phyloP scores from a whole-genome alignment of 2,888 invertebrate species.

The Lasioglossum oenotherae region DNA sequence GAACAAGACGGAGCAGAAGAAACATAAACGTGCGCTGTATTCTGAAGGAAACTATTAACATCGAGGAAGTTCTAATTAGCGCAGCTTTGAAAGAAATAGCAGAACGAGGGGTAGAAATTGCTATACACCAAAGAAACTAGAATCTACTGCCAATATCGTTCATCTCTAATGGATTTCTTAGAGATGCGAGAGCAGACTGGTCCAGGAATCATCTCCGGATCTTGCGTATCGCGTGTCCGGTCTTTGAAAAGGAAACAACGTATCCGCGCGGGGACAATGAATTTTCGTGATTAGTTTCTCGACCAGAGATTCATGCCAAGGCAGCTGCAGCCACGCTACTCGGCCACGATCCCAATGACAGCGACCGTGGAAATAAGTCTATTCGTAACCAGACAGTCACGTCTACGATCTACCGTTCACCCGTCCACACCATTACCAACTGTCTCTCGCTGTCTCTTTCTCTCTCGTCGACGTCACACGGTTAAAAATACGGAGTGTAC shows the following conservation, averaged over 20 bases:
- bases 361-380: constrained; percentile 71
- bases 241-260: constrained; percentile 9
- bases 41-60: not conserved
- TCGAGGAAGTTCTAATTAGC: not conserved
- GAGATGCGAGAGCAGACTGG: not conserved
- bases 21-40: not conserved
- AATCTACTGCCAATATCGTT: not conserved
- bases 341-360: constrained; percentile 63
- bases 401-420: constrained; percentile 50
- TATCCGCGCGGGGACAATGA: constrained; percentile 26
- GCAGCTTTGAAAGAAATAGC: not conserved
- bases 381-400: constrained; percentile 57
- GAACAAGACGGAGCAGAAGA: not conserved
- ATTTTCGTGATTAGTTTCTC: constrained; percentile 40
- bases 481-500: constrained; percentile 55
- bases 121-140: not conserved
- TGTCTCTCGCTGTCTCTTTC: constrained; percentile 29
- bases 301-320: constrained; percentile 67
- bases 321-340: constrained; percentile 51
- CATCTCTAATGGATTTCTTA: not conserved
- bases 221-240: not conserved
- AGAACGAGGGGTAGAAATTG: not conserved
- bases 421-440: constrained; percentile 35
- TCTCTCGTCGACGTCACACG: constrained; percentile 42
- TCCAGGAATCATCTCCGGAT: not conserved